Base-by-base conservation (phyloP, 2,797 vertebrate genomes). In the Zenarchopterus dispar region DNA sequence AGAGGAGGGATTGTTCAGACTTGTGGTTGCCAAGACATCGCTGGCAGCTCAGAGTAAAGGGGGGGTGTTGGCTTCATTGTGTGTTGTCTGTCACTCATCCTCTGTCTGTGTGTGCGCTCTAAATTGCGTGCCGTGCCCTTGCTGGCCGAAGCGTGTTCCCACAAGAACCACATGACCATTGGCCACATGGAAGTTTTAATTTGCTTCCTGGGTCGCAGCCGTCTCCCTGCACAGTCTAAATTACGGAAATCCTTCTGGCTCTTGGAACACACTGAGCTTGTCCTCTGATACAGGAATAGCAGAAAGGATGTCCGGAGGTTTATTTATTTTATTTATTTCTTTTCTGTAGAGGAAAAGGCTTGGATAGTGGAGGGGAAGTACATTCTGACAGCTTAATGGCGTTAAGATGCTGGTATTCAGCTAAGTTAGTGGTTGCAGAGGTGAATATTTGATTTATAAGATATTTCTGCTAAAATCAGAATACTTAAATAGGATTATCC, bases 181-280 rank as follows among this genome's bases (percentile, higher is more conserved):
- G 49, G 70, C 77, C 78, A 84, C 81, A 73, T 89, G 79, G 76
- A 82, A 49, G 69, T 80, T 81, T 83, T 82, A 84, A 83, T 84
- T 84, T 66, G 85, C 72, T 83, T 89, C 78, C 78, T 78, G 77
- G 57, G 68, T 54, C 1, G 41, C 36, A 10, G 66, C 52, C 23
- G 3, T 60, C 53, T 74, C 61, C 61, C 54, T 13, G 39, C 62
- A 41, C 54, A 46, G 62, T 47, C 60, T 77, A 67, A 77, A 73
- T 82, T 74, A 77, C 53, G 19, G 71, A 81, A 80, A 80, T 81
- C 80, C 81, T 68, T 52, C 72, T 73, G 72, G 70, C 63, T 66
- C 77, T 75, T 66, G 65, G 67, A 87, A 48, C 78, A 68, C 73
- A 39, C 66, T 81, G 56, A 70, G 64, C 57, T 63, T 77, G 55